Evolutionary conservation across 2,797 vertebrate genomes (phyloP).

Genomic region (Tolypeutes matacus): DNA sequence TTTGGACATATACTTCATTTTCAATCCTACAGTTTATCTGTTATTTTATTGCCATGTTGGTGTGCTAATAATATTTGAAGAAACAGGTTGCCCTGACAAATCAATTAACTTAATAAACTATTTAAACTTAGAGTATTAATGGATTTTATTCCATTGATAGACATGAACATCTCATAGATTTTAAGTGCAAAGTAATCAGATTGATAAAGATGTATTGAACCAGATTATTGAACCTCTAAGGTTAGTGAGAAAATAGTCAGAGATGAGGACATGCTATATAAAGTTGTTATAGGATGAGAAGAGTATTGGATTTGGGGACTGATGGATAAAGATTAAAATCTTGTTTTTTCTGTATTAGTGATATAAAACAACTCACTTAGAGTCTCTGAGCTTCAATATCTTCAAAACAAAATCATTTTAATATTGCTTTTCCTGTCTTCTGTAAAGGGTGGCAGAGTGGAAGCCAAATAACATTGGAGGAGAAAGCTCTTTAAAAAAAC

Average conservation of each 20-base stretch:
- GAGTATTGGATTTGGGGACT: background rate
- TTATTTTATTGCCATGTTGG: constrained; percentile 10
- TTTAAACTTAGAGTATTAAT: constrained; percentile 9
- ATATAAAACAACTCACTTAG: background rate
- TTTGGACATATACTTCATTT: background rate
- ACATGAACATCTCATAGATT: background rate
- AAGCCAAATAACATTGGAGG: background rate
- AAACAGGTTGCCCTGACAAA: background rate
- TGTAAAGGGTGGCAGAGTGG: background rate
- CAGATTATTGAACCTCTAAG: background rate
- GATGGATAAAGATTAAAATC: background rate
- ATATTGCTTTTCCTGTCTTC: background rate
- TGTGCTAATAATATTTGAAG: background rate
- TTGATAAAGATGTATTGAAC: background rate
- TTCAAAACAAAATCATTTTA: background rate
- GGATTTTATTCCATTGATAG: background rate
- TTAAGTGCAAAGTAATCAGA: background rate
- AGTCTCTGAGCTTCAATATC: background rate
- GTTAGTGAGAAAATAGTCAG: background rate
- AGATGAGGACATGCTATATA: background rate
- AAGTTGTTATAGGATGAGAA: background rate
- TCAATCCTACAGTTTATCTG: background rate
- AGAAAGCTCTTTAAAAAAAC: background rate
- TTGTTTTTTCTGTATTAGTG: background rate
- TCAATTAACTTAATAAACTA: background rate